These are phyloP conservation scores for Patella ulyssiponensis DNA, from an alignment of 2,888 invertebrate genomes.

Conservation along the genomic window DNA sequence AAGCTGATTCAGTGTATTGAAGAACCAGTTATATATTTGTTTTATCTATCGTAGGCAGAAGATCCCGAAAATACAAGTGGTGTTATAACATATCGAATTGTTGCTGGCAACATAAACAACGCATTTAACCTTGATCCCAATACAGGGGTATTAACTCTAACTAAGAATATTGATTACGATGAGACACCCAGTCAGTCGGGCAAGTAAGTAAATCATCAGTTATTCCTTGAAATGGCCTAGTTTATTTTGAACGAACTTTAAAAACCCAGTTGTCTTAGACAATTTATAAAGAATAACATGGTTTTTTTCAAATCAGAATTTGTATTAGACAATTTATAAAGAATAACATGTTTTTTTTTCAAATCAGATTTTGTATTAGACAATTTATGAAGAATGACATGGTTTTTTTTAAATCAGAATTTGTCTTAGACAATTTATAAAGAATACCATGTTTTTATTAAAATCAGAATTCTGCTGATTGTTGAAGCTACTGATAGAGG, in stretches of 20 bases:
- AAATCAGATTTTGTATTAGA: too few relatives aligned
- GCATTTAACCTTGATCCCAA: slow-evolving; percentile 44
- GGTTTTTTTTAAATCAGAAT: too few relatives aligned
- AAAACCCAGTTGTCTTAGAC: too few relatives aligned
- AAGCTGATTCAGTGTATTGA: neutral
- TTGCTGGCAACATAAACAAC: slow-evolving; percentile 46
- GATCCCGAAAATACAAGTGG: slow-evolving; percentile 30
- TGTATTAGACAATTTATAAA: too few relatives aligned
- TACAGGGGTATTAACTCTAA: slow-evolving; percentile 47
- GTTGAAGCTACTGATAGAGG: slow-evolving; percentile 37
- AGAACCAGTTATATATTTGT: neutral
- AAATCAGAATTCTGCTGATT: slow-evolving; percentile 22
- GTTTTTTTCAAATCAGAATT: too few relatives aligned
- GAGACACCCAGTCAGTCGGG: slow-evolving; percentile 17
- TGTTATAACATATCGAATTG: slow-evolving; percentile 47
- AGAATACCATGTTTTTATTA: too few relatives aligned
- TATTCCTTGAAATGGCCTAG: neutral
- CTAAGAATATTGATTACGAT: slow-evolving; percentile 23
- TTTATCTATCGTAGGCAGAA: slow-evolving; percentile 33
- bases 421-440: too few relatives aligned
- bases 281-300: too few relatives aligned
- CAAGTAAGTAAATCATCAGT: slow-evolving; percentile 21
- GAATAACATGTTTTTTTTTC: too few relatives aligned
- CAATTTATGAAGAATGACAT: too few relatives aligned
- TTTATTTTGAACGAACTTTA: too few relatives aligned